These are phyloP conservation scores for Auanema freiburgensis DNA, from an alignment of 2,888 invertebrate species.

Conservation along the genomic window DNA sequence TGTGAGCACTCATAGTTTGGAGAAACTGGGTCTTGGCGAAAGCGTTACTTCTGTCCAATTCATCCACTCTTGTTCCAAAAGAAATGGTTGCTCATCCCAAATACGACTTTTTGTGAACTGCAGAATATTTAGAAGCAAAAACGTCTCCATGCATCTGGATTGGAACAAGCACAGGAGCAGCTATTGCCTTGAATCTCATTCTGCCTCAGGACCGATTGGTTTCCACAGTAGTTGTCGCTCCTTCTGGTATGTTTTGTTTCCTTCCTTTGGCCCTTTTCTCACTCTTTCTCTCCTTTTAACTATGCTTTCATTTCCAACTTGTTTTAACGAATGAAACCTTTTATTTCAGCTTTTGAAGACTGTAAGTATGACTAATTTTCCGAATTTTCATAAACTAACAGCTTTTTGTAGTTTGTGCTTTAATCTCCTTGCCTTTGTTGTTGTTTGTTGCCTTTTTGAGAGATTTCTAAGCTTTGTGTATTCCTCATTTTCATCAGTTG, in stretches of 20 bases:
- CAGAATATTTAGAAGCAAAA: constrained; percentile 58
- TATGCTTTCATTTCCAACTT: neutral
- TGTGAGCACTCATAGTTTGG: constrained; percentile 34
- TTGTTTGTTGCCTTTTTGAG: neutral
- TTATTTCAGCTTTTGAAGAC: constrained; percentile 36
- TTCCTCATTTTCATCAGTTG: no score
- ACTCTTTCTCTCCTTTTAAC: constrained; percentile 11
- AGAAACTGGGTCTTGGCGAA: constrained; percentile 34
- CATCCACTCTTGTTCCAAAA: constrained; percentile 52
- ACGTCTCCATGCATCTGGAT: constrained; percentile 91
- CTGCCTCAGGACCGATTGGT: constrained; percentile 72
- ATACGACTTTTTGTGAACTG: neutral
- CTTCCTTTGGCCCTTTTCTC: constrained; percentile 13
- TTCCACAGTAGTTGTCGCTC: constrained; percentile 54
- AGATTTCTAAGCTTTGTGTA: no score
- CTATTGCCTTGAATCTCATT: constrained; percentile 86
- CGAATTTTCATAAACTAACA: constrained; percentile 12
- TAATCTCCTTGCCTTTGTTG: neutral
- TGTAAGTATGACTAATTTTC: constrained; percentile 29
- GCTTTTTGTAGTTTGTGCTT: constrained; percentile 1
- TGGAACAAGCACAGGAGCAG: constrained; percentile 93
- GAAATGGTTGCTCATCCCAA: constrained; percentile 42
- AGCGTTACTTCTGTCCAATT: constrained; percentile 55
- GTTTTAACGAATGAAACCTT: constrained; percentile 5
- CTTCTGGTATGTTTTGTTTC: constrained; percentile 48